Percentiles rank a stretch among this genome's conserved stretches.
Evolutionary conservation across 2,113 vertebrate genomes (phyloP).

Genomic region (Nothobranchius kuhntae): DNA sequence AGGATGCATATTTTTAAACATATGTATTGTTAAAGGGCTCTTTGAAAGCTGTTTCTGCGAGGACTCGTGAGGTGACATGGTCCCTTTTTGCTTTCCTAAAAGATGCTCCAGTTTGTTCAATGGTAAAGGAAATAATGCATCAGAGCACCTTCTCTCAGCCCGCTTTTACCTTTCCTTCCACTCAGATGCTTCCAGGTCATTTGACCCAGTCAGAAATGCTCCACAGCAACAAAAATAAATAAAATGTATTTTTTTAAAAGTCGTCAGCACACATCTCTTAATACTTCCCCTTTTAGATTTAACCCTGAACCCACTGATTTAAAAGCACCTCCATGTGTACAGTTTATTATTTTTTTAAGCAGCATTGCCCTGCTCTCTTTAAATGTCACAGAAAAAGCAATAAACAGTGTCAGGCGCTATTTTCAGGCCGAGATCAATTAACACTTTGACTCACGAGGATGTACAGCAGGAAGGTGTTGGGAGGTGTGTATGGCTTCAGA

Average conservation of each 20-base stretch:
- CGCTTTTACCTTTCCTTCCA: neutral
- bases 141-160: neutral
- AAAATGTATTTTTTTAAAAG: neutral
- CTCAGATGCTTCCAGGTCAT: neutral
- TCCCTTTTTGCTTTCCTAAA: neutral
- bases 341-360: neutral
- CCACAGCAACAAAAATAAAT: neutral
- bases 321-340: neutral
- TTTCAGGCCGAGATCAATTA: conserved; percentile 14
- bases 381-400: neutral
- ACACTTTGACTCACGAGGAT: neutral
- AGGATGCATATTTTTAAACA: too few species aligned
- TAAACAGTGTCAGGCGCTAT: neutral
- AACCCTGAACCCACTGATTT: neutral
- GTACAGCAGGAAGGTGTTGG: neutral
- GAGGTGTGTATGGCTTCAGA: neutral
- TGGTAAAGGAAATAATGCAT: neutral
- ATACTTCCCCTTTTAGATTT: neutral
- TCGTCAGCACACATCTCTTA: conserved; percentile 2
- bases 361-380: neutral
- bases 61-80: neutral
- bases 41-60: neutral
- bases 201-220: neutral
- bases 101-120: neutral
- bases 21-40: too few species aligned